Base-by-base conservation (phyloP, 2,797 vertebrate species). In the Enteromius viviparus region DNA sequence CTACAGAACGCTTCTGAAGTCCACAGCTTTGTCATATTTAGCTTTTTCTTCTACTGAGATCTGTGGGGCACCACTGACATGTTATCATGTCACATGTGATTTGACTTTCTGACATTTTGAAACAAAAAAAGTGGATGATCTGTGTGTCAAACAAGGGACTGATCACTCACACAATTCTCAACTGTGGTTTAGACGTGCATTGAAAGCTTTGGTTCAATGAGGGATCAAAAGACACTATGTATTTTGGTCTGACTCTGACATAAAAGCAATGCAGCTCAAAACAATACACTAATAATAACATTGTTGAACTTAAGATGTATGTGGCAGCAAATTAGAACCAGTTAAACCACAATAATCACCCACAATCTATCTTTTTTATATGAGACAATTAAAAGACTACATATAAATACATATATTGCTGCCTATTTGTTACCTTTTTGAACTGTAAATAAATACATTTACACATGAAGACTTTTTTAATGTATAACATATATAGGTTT, bases 1-100 rank as follows among this genome's bases (percentile, higher is more conserved):
- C 0, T 91, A 94, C 47, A 93, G 93, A 0, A 95, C 92, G 87
- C 94, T 94, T 87, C 94, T 84, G 84, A 92, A 92, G 2, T 90
- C 90, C 72, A 94, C 90, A 70, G 94, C 92, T 2, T 91, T 91
- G 32, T 92, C 88, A 0, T 91, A 92, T 32, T 93, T 87, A 83
- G 91, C 89, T 86, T 92, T 91, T 45, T 93, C 92, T 0, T 90
- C 83, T 55, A 19, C 80, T 80, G 94, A 94, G 84, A 93, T 92
- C 93, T 93, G 86, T 29, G 45, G 65, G 71, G 37, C 34, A 55
- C 34, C 2, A 7, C 19, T 60, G 40, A 71, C 60, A 75, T 82
- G 6, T 66, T 17, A 47, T 45, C 12, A 51, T 26, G 32, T 69
- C 23, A 76, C 47, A 68, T 55, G 60, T 53, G 29, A 75, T 58